Evolutionary conservation across 2,113 vertebrate genomes (phyloP).

Genomic region (Crypturellus undulatus): DNA sequence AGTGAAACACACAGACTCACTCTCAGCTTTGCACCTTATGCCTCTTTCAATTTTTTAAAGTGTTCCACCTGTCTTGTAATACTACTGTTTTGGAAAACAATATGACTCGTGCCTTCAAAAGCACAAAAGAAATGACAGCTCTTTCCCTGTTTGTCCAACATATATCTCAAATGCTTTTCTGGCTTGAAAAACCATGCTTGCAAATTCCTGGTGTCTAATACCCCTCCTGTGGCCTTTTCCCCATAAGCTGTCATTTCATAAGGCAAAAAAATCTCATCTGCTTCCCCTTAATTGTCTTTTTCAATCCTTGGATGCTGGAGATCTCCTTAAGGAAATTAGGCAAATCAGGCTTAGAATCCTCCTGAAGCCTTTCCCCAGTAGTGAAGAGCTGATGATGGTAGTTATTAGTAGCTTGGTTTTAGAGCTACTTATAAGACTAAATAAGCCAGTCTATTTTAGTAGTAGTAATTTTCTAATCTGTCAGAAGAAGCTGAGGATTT

Average conservation of each 20-base stretch:
- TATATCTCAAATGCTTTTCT: background rate
- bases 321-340: constrained; percentile 17
- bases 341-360: constrained; percentile 35
- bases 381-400: background rate
- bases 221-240: background rate
- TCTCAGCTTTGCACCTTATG: background rate
- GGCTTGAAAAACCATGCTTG: background rate
- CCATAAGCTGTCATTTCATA: background rate
- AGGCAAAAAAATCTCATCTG: background rate
- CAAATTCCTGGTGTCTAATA: background rate
- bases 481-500: background rate
- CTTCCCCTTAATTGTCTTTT: background rate
- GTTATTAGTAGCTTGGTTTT: constrained; percentile 6
- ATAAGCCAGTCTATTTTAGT: constrained; percentile 23
- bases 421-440: background rate
- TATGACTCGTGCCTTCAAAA: background rate
- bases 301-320: background rate
- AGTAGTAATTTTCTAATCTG: background rate
- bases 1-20: background rate
- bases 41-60: background rate
- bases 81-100: background rate
- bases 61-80: background rate
- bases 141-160: background rate
- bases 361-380: background rate
- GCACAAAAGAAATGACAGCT: background rate